phyloP scores from a whole-genome alignment of 2,888 invertebrate genomes.

The Hirtodrosophila duncani region DNA sequence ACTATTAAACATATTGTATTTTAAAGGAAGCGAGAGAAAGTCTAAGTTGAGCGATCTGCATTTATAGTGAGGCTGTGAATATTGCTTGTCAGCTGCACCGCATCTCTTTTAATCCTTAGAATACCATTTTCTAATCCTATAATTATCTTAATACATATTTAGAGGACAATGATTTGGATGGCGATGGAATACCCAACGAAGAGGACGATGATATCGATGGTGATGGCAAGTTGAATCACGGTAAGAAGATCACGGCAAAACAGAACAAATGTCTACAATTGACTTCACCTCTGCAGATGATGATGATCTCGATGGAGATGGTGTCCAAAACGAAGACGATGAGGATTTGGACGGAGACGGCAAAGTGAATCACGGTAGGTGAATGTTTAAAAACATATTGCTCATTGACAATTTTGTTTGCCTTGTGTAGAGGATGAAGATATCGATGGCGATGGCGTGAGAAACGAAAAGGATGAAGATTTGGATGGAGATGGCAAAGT shows the following conservation, averaged over 20 bases:
- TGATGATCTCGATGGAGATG: conserved; percentile 76
- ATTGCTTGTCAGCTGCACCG: background rate
- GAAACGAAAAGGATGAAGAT: conserved; percentile 52
- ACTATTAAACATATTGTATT: no score
- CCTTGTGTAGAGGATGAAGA: conserved; percentile 42
- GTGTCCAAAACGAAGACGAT: conserved; percentile 68
- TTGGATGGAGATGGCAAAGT: conserved; percentile 54
- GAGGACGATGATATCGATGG: conserved; percentile 65
- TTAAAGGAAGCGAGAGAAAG: conserved; percentile 56
- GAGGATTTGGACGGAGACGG: conserved; percentile 38
- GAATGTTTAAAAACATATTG: background rate
- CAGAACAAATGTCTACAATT: no score
- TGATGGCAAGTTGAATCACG: conserved; percentile 72
- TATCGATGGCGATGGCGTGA: conserved; percentile 54
- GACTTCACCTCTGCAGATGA: no score
- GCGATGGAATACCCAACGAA: conserved; percentile 77
- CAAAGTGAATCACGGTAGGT: conserved; percentile 27
- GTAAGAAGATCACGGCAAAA: no score
- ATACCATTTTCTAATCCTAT: background rate
- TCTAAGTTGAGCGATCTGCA: conserved; percentile 19
- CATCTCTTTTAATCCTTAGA: background rate
- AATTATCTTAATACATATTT: background rate
- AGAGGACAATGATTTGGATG: conserved; percentile 74
- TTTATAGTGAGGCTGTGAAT: no score
- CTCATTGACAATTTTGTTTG: background rate